Evolutionary conservation across 2,113 vertebrate species (phyloP), one percentile per base, ranked within the genome.

Genomic region (Tragelaphus buxtoni): DNA sequence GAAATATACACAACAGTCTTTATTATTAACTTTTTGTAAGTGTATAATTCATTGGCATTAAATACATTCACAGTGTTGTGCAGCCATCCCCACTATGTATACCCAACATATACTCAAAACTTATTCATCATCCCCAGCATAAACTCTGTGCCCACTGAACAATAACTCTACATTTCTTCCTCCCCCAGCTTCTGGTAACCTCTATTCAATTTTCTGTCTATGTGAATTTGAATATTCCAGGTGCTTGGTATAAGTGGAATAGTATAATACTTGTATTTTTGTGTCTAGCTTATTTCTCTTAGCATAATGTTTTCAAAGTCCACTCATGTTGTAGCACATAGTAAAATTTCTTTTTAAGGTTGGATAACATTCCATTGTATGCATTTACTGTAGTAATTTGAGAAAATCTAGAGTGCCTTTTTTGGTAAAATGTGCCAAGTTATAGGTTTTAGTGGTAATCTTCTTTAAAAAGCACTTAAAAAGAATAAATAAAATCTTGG

Each of bases 391-490:
- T 49, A 55, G 39, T 88, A 89, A 77, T 88, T 85, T 95, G 14
- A 77, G 17, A 61, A 90, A 56, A 85, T 76, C 92, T 82, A 77
- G 63, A 56, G 74, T 93, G 32, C 26, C 18, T 22, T 32, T 90
- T 80, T 61, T 77, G 22, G 56, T 79, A 94, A 95, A 94, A 79
- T 86, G n/a, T 83, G 35, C n/a, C 35, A 92, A 94, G 16, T 90
- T 96, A 80, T 0, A 92, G 69, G 77, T 58, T 74, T 86, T 89
- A 87, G 24, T 80, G 32, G 82, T 94, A 83, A 85, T 8, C 35
- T 90, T 91, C 26, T 86, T 94, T 85, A 82, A 94, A 98, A 87
- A 95, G 8, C 20, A 30, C 96, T 91, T 72, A 94, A 96, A 92
- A 47, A 93, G 30, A 55, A 10, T 88, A 86, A 92, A 72, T 83